A percentile compares a stretch with the other conserved stretches of the same genome.
phyloP scores from a whole-genome alignment of 2,797 vertebrate genomes.

The Xerus rutilus region DNA sequence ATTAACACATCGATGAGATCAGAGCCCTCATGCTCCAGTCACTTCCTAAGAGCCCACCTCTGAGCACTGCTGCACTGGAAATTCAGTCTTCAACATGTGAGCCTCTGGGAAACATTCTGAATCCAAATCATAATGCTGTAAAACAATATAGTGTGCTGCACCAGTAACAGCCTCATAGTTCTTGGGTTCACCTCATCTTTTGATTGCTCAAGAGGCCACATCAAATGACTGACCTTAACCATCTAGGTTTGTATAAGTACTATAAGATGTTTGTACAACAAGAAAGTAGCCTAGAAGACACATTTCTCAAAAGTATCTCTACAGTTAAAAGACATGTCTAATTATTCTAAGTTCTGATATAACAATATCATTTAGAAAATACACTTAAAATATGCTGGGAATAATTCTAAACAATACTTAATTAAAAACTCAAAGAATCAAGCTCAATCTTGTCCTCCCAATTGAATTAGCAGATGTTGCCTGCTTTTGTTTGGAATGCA shows the following conservation, averaged over 20 bases:
- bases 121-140: too few species aligned
- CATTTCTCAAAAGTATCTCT: not conserved
- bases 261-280: not conserved
- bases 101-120: not conserved
- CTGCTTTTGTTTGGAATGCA: conserved; percentile 77
- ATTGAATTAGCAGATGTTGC: conserved; percentile 74
- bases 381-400: conserved; percentile 54
- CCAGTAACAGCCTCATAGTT: not conserved
- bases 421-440: conserved; percentile 51
- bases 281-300: not conserved
- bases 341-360: conserved; percentile 1
- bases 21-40: not conserved
- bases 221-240: not conserved
- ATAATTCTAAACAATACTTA: conserved; percentile 63
- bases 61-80: not conserved
- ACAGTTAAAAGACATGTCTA: not conserved
- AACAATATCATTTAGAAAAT: conserved; percentile 53
- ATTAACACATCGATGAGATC: not conserved
- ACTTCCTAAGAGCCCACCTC: not conserved
- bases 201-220: not conserved
- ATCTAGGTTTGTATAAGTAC: not conserved
- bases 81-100: not conserved
- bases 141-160: not conserved
- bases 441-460: conserved; percentile 65
- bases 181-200: not conserved